Base-by-base conservation (phyloP, 2,888 invertebrate genomes). In the Priapulus caudatus region DNA sequence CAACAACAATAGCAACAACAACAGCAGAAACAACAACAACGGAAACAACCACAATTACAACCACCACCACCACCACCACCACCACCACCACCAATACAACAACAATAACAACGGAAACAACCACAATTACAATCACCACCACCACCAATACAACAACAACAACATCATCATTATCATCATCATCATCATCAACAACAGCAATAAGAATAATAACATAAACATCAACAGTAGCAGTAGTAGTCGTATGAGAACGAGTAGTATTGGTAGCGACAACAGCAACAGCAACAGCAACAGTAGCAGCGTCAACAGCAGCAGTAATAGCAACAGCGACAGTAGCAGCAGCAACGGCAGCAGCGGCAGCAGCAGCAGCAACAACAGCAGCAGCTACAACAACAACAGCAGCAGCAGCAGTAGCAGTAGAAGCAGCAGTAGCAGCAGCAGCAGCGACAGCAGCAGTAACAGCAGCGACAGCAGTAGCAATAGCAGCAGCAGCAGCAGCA, bases 341-440 rank as follows among this genome's bases (percentile, higher is more conserved):
- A 33, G 33, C n/a, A 33, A n/a, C n/a, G 33, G 33, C n/a, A 33
- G 33, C 33, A 33, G 33, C n/a, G n/a, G 33, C 33, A 33, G 33
- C n/a, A 33, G n/a, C 33, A 33, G 33, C 33, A 33, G 33, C 33
- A 33, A n/a, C 33, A 33, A n/a, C 33, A 33, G 33, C n/a, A 10
- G 33, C 33, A 33, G 33, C 33, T 10, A n/a, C 33, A 33, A n/a
- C 33, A 33, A n/a, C 33, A 33, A 33, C 33, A 33, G 33, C 33
- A 33, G 33, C n/a, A 33, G 33, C n/a, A 33, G 33, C n/a, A 33
- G 33, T 33, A 33, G 33, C n/a, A 33, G 33, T 33, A 33, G 33
- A 10, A 33, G 33, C n/a, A 33, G 33, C n/a, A 33, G 33, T 33
- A 33, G 33, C n/a, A 33, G 33, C n/a, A 33, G 33, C n/a, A 33